These are phyloP conservation scores for Camelus dromedarius DNA, from an alignment of 2,113 vertebrate genomes.

Conservation along the genomic window DNA sequence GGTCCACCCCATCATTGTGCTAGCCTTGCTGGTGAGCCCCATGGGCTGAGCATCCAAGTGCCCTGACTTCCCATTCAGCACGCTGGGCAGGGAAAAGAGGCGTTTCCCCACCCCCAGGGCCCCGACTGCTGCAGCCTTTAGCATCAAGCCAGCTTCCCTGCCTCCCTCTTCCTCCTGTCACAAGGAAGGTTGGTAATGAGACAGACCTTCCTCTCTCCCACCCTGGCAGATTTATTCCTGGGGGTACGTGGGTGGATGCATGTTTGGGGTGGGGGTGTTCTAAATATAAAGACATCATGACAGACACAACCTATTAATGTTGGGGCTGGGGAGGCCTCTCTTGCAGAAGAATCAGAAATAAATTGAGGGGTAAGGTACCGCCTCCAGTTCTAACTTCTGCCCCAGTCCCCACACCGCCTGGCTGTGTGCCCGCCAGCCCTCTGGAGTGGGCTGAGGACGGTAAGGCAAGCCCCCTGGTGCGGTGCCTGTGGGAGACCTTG, in stretches of 20 bases:
- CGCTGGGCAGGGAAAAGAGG: not conserved
- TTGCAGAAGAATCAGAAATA: conserved; percentile 5
- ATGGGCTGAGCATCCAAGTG: not conserved
- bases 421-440: not conserved
- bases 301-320: conserved; percentile 56
- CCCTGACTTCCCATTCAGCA: not conserved
- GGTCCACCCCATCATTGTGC: too few species aligned
- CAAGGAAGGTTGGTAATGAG: not conserved
- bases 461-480: rapidly evolving
- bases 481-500: too few species aligned
- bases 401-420: rapidly evolving
- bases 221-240: conserved; percentile 60
- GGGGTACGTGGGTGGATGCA: conserved; percentile 58
- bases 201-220: conserved; percentile 21
- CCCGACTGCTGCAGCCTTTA: not conserved
- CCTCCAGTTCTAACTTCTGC: not conserved
- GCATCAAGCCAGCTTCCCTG: not conserved
- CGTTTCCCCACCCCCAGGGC: not conserved
- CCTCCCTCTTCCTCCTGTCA: not conserved
- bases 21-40: not conserved
- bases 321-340: conserved; percentile 12
- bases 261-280: conserved; percentile 22
- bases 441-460: not conserved
- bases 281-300: conserved; percentile 72
- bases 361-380: not conserved